Evolutionary conservation across 2,888 invertebrate species (phyloP).

Genomic region (Cryptocephalus moraei): DNA sequence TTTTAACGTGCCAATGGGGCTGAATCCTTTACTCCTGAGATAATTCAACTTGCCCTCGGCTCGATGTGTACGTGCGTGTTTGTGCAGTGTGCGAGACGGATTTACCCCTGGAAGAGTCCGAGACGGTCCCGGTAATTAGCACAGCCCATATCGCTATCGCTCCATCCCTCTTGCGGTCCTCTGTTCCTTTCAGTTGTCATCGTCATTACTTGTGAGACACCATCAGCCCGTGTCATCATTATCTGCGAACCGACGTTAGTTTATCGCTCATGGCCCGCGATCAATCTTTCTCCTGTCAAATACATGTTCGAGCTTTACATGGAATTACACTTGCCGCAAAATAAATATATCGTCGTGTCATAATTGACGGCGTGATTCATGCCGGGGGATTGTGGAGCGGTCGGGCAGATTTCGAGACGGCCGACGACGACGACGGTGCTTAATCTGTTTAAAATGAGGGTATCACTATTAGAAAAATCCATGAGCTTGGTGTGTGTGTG

Average conservation of each 20-base stretch:
- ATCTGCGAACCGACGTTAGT: slow-evolving; percentile 24
- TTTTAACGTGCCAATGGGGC: no score
- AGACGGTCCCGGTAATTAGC: no score
- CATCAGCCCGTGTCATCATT: slow-evolving; percentile 15
- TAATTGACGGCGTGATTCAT: slow-evolving; percentile 5
- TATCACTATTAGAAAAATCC: no score
- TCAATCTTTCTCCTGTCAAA: slow-evolving; percentile 29
- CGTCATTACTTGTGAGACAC: slow-evolving; percentile 6
- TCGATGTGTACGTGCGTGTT: no score
- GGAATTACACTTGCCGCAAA: slow-evolving; percentile 22
- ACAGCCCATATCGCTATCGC: no score
- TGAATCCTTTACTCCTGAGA: no score
- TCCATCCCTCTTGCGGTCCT: background rate
- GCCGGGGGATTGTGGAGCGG: slow-evolving; percentile 1
- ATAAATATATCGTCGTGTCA: slow-evolving; percentile 9
- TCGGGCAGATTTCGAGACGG: background rate
- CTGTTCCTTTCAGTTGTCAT: slow-evolving; percentile 10
- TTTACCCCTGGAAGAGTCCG: no score
- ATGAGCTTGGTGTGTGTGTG: no score
- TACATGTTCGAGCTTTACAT: slow-evolving; percentile 22
- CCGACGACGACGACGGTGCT: background rate
- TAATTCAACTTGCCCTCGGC: no score
- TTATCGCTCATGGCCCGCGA: slow-evolving; percentile 23
- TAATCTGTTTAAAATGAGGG: no score
- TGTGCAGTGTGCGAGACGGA: no score